A percentile compares a stretch with the other conserved stretches of the same genome.
Conservation (phyloP, 1,140 invertebrate genomes). For the Drosophila nigromelanica region DNA sequence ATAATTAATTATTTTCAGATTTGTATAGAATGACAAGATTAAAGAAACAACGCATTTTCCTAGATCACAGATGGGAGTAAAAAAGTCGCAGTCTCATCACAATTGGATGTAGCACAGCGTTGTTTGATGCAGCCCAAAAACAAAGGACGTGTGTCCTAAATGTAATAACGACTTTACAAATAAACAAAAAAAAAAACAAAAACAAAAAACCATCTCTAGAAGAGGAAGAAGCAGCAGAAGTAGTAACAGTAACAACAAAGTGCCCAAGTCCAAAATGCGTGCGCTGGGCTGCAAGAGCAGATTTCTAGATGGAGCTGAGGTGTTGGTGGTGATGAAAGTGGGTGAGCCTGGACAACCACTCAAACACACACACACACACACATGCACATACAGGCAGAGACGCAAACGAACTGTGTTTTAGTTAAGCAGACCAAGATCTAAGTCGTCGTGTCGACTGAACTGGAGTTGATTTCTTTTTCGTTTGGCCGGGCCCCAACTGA, state of each 20-base stretch:
- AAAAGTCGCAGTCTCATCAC: slow-evolving; percentile 10
- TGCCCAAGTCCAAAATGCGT: slow-evolving; percentile 55
- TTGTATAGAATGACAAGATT: no score
- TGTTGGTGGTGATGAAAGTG: slow-evolving; percentile 14
- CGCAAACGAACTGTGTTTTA: slow-evolving; percentile 51
- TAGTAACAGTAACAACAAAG: slow-evolving; percentile 28
- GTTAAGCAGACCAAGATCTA: slow-evolving; percentile 61
- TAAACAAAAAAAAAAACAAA: slow-evolving; percentile 46
- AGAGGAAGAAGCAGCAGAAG: slow-evolving; percentile 11
- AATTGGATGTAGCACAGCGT: neutral
- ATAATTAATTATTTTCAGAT: no score
- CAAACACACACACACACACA: slow-evolving; percentile 11
- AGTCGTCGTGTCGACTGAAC: slow-evolving; percentile 50
- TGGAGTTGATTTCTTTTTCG: slow-evolving; percentile 77
- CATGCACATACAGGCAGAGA: slow-evolving; percentile 7
- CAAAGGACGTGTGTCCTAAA: slow-evolving; percentile 64
- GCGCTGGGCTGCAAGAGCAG: slow-evolving; percentile 37
- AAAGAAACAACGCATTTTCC: no score
- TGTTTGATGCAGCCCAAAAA: slow-evolving; percentile 41
- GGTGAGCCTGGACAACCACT: slow-evolving; percentile 50
- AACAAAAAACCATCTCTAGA: slow-evolving; percentile 31
- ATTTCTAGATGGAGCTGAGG: slow-evolving; percentile 1
- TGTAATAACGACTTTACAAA: slow-evolving; percentile 80
- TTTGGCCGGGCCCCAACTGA: slow-evolving; percentile 41
- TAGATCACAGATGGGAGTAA: neutral